phyloP scores from a whole-genome alignment of 2,888 invertebrate genomes.

The Pollenia angustigena region DNA sequence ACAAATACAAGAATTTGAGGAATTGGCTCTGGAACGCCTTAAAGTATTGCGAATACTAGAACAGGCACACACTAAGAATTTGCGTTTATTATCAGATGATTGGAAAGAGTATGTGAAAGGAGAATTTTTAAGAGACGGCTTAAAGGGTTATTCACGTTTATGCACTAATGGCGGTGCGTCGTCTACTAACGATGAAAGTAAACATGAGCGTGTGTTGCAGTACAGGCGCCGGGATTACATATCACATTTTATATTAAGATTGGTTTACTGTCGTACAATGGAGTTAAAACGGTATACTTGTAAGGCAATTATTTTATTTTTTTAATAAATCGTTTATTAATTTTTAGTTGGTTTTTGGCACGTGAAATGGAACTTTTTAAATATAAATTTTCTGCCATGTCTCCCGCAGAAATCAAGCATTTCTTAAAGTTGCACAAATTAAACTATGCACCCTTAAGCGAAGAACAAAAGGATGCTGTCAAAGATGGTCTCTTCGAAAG shows the following conservation, averaged over 20 bases:
- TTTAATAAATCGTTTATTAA: too few species aligned
- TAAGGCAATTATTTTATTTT: background rate
- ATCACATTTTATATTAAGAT: slow-evolving; percentile 95
- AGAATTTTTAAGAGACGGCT: slow-evolving; percentile 88
- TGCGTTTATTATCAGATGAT: slow-evolving; percentile 87
- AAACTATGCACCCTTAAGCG: slow-evolving; percentile 87
- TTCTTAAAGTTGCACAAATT: slow-evolving; percentile 89
- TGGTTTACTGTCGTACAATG: slow-evolving; percentile 95
- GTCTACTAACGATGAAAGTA: slow-evolving; percentile 73
- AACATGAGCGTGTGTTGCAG: slow-evolving; percentile 87
- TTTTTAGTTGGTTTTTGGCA: slow-evolving; percentile 91
- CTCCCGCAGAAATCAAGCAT: slow-evolving; percentile 85
- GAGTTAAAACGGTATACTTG: slow-evolving; percentile 87
- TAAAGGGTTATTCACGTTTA: slow-evolving; percentile 87
- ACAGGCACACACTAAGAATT: slow-evolving; percentile 88
- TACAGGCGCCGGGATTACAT: slow-evolving; percentile 92
- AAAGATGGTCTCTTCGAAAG: slow-evolving; percentile 87
- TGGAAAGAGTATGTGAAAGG: slow-evolving; percentile 87
- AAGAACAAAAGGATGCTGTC: slow-evolving; percentile 88
- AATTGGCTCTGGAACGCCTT: slow-evolving; percentile 92
- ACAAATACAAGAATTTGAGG: slow-evolving; percentile 93
- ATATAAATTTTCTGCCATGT: slow-evolving; percentile 89
- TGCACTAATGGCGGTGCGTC: slow-evolving; percentile 84
- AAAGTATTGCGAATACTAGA: slow-evolving; percentile 89
- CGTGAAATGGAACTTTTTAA: slow-evolving; percentile 96